Evolutionary conservation across 1,140 invertebrate species (phyloP), one percentile per base, ranked within the genome.

Genomic region (Arctopsyche grandis): DNA sequence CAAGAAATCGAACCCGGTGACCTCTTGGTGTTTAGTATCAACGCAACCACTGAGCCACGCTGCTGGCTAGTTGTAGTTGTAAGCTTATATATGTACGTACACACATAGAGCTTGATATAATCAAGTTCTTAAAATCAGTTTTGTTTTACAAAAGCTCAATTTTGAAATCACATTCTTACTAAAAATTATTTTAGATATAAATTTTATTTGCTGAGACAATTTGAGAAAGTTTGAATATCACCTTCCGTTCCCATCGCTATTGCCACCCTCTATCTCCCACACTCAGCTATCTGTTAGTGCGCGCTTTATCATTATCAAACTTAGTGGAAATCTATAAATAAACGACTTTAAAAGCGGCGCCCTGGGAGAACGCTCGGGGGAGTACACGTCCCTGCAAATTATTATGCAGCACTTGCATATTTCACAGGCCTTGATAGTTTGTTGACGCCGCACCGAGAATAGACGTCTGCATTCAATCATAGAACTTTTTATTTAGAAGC

Each of bases 281-380:
- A 16, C 16, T 52, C 29, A 21, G 26, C 78, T 56, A 60, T 69
- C 71, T 70, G 22, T 78, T 74, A 74, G 79, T 79, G 70, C 44
- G 69, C 77, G 56, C 78, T 81, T 81, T 79, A 81, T 79, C 75
- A 81, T 79, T 77, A 74, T 73, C 69, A 79, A 77, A 71, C 48
- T 81, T 79, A 52, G 78, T 74, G 78, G 60, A 79, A 79, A 81
- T 79, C 77, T 81, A 79, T 79, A 79, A 81, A 81, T 81, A 77
- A 81, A 73, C 52, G 52, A 52, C 22, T 66, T 46, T 70, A 58
- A 77, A 79, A 73, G 73, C 69, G 66, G 24, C 70, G 48, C 48
- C 70, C 56, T 56, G 44, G 76, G 63, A 69, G 14, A 24, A 14
- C 7, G 7, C 29, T 52, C 10, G 10, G 69, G 69, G 69, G n/a